Conservation (phyloP, 1,140 invertebrate species). For the Drosophila kikkawai region DNA sequence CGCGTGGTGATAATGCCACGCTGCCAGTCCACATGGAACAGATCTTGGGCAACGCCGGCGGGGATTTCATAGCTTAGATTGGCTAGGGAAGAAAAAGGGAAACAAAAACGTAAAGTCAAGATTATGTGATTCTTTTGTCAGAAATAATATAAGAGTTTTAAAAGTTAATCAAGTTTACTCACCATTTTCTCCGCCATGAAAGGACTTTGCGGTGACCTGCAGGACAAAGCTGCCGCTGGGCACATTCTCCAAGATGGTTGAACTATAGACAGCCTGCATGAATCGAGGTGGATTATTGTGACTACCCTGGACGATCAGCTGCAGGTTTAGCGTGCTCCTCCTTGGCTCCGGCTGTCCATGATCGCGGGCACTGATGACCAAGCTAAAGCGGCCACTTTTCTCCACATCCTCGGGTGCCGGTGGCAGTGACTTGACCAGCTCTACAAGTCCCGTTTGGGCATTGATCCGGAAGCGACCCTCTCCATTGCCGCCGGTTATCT, state of each 20-base stretch:
- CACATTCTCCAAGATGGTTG: slow-evolving; percentile 92
- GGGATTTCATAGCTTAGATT: slow-evolving; percentile 95
- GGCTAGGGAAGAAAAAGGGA: slow-evolving; percentile 85
- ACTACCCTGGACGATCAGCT: slow-evolving; percentile 90
- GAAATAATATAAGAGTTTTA: background rate
- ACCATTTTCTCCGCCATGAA: slow-evolving; percentile 85
- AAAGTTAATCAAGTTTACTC: background rate
- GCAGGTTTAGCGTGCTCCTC: slow-evolving; percentile 87
- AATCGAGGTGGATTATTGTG: slow-evolving; percentile 93
- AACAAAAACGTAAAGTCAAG: background rate
- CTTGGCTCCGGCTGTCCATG: slow-evolving; percentile 90
- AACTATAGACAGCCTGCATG: slow-evolving; percentile 90
- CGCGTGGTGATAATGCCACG: slow-evolving; percentile 92
- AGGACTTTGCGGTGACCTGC: slow-evolving; percentile 91
- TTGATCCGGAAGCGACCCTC: slow-evolving; percentile 92
- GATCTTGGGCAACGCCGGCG: slow-evolving; percentile 91
- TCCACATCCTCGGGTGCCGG: slow-evolving; percentile 56
- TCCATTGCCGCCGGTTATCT: slow-evolving; percentile 93
- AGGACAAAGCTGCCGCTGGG: slow-evolving; percentile 91
- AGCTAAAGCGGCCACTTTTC: slow-evolving; percentile 86
- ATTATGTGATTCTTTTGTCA: background rate
- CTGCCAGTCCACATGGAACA: slow-evolving; percentile 91
- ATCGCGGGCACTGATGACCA: slow-evolving; percentile 93
- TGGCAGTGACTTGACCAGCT: slow-evolving; percentile 89
- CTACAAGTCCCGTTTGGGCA: slow-evolving; percentile 91